phyloP scores from a whole-genome alignment of 2,797 vertebrate genomes.

The Melanotaenia trifasciata region DNA sequence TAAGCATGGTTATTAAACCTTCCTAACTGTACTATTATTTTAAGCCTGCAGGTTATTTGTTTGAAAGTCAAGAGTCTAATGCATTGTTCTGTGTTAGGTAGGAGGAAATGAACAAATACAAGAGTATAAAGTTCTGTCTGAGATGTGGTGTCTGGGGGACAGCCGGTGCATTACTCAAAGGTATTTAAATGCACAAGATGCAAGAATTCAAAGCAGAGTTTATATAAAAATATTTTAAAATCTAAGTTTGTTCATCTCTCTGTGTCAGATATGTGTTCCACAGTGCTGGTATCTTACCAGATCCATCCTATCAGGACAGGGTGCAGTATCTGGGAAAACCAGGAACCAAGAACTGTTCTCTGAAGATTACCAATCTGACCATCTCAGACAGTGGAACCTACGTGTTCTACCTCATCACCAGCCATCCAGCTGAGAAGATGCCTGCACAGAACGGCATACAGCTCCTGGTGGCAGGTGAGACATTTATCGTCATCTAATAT shows the following conservation, averaged over 20 bases:
- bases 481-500: not conserved
- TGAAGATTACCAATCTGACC: slow-evolving; percentile 75
- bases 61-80: not conserved
- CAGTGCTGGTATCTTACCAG: slow-evolving; percentile 67
- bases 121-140: slow-evolving; percentile 63
- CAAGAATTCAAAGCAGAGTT: not conserved
- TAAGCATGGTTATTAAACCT: not conserved
- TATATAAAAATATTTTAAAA: not conserved
- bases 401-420: slow-evolving; percentile 79
- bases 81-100: slow-evolving; percentile 18
- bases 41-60: not conserved
- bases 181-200: slow-evolving; percentile 31
- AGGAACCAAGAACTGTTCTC: slow-evolving; percentile 76
- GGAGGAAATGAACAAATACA: slow-evolving; percentile 29
- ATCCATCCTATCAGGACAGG: slow-evolving; percentile 63
- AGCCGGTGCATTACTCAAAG: slow-evolving; percentile 76
- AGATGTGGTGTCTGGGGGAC: slow-evolving; percentile 82
- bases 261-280: slow-evolving; percentile 79
- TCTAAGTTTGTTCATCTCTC: slow-evolving; percentile 22
- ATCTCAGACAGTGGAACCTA: slow-evolving; percentile 76
- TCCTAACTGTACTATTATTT: not conserved
- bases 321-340: slow-evolving; percentile 74
- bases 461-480: slow-evolving; percentile 76
- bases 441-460: slow-evolving; percentile 76
- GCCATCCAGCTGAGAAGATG: slow-evolving; percentile 68